phyloP scores from a whole-genome alignment of 2,888 invertebrate species.

The Eilema caniola region DNA sequence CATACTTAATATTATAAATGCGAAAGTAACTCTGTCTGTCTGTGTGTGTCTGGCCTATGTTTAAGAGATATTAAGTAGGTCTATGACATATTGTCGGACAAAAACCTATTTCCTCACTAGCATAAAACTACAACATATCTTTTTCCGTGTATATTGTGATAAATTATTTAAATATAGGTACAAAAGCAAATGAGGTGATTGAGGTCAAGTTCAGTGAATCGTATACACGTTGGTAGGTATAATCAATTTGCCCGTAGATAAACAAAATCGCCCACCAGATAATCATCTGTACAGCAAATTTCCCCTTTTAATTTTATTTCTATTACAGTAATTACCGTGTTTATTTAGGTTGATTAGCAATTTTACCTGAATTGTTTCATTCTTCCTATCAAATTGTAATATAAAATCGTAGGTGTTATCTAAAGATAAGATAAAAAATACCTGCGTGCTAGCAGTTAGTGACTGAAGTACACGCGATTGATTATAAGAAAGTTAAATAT shows the following conservation, averaged over 20 bases:
- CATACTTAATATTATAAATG: too few species aligned
- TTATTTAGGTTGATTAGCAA: neutral
- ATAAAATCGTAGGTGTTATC: neutral
- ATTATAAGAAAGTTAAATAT: neutral
- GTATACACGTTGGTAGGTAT: slow-evolving; percentile 20
- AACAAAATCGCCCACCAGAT: slow-evolving; percentile 2
- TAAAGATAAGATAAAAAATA: neutral
- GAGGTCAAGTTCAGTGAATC: slow-evolving; percentile 3
- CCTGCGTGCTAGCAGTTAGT: neutral
- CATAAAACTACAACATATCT: neutral
- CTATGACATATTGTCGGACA: neutral
- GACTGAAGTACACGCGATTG: neutral
- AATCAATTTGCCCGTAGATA: slow-evolving; percentile 8
- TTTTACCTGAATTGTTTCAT: neutral
- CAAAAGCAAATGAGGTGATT: neutral
- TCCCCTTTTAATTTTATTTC: neutral
- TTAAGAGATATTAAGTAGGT: neutral
- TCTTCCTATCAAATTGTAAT: neutral
- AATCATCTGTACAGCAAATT: neutral
- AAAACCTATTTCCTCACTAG: neutral
- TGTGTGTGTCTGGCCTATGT: too few species aligned
- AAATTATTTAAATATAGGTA: neutral
- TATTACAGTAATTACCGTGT: slow-evolving; percentile 1
- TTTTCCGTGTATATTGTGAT: neutral
- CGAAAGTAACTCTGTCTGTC: too few species aligned